A percentile compares a stretch with the other conserved stretches of the same genome.
phyloP scores from a whole-genome alignment of 2,888 invertebrate species.

The Pristionchus mayeri region DNA sequence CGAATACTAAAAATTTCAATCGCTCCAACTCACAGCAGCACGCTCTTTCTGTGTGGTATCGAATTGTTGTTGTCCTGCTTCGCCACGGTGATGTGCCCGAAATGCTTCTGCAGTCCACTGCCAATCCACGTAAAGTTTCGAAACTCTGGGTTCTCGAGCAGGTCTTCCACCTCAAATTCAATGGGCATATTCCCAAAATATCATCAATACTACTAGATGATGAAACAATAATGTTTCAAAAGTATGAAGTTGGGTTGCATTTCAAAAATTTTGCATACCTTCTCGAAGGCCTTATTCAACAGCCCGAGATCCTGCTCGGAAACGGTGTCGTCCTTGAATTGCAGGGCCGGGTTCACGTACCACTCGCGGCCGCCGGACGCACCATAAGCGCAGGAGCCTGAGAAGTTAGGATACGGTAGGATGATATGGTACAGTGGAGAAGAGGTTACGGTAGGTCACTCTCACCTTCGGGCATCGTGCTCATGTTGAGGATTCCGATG shows the following conservation, averaged over 20 bases:
- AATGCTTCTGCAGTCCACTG: conserved; percentile 72
- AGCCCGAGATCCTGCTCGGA: conserved; percentile 60
- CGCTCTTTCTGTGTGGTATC: conserved; percentile 55
- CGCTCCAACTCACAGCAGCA: conserved; percentile 39
- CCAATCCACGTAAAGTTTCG: conserved; percentile 71
- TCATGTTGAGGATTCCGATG: conserved; percentile 70
- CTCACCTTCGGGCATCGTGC: conserved; percentile 69
- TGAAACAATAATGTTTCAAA: neutral
- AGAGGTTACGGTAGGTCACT: neutral
- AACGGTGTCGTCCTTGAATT: conserved; percentile 68
- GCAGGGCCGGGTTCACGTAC: conserved; percentile 68
- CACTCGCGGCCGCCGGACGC: conserved; percentile 73
- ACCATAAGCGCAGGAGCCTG: conserved; percentile 70
- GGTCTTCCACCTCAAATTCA: conserved; percentile 62
- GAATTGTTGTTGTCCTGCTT: conserved; percentile 66
- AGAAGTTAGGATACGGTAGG: neutral
- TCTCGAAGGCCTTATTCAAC: conserved; percentile 65
- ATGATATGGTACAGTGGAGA: no score
- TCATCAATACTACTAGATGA: neutral
- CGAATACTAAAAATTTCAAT: no score
- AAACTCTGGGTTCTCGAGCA: conserved; percentile 63
- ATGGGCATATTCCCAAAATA: neutral
- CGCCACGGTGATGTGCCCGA: conserved; percentile 71
- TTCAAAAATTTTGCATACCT: conserved; percentile 51
- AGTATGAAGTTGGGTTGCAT: neutral